Conservation (phyloP, 2,797 vertebrate genomes). For the Betta splendens region DNA sequence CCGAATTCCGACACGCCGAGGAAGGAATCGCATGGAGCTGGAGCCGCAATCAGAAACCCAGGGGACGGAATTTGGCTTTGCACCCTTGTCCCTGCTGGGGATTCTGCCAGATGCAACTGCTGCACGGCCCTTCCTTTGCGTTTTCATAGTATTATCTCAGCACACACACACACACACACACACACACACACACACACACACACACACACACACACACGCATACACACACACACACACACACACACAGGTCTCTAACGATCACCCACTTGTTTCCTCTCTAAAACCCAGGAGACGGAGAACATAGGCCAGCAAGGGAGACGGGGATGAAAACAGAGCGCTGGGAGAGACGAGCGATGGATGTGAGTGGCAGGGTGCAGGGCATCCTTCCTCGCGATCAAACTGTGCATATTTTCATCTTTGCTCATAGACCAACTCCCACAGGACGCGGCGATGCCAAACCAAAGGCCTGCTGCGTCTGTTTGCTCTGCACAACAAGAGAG, state of each 20-base stretch:
- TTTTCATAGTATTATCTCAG: constrained; percentile 49
- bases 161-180: constrained; percentile 25
- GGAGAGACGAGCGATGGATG: constrained; percentile 40
- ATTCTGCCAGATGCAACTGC: constrained; percentile 37
- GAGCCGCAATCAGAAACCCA: constrained; percentile 27
- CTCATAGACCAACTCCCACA: constrained; percentile 65
- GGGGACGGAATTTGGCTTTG: constrained; percentile 38
- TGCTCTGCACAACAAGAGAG: constrained; percentile 59
- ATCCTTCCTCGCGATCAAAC: constrained; percentile 65
- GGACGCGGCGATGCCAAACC: constrained; percentile 70
- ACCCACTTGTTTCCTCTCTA: constrained; percentile 51
- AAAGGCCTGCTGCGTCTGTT: constrained; percentile 71
- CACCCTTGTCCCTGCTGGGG: constrained; percentile 31
- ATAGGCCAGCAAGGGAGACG: constrained; percentile 61
- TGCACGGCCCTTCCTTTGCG: constrained; percentile 34
- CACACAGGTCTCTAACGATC: constrained; percentile 46
- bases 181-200: constrained; percentile 13
- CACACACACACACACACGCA: constrained; percentile 24
- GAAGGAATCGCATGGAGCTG: constrained; percentile 32
- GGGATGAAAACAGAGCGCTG: constrained; percentile 58
- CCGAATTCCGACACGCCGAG: constrained; percentile 44
- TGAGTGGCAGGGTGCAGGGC: constrained; percentile 54
- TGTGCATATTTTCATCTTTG: constrained; percentile 72
- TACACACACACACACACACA: constrained; percentile 4
- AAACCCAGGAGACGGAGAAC: constrained; percentile 60